phyloP scores from a whole-genome alignment of 1,140 invertebrate genomes.

The Atta texana region DNA sequence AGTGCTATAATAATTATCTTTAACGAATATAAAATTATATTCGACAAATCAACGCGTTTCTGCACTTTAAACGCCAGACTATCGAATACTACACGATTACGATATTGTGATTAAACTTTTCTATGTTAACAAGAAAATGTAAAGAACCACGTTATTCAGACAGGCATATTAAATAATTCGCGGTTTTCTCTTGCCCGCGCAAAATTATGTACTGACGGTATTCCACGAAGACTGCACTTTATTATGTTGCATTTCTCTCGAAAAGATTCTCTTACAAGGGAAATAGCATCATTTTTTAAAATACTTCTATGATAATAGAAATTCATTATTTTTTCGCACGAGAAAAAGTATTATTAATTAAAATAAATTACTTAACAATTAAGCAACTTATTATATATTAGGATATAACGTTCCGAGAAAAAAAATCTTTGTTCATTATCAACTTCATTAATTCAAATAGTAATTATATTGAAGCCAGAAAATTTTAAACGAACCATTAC shows the following conservation, averaged over 20 bases:
- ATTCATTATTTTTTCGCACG: background rate
- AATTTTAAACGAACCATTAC: slow-evolving; percentile 13
- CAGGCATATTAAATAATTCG: slow-evolving; percentile 53
- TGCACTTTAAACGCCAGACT: background rate
- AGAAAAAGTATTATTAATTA: background rate
- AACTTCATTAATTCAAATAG: slow-evolving; percentile 14
- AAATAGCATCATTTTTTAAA: slow-evolving; percentile 2
- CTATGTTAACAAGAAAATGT: slow-evolving; percentile 27
- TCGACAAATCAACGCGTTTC: slow-evolving; percentile 19
- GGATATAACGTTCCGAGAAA: background rate
- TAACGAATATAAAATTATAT: slow-evolving; percentile 23
- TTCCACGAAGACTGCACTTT: slow-evolving; percentile 36
- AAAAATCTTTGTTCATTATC: slow-evolving; percentile 10
- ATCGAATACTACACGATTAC: background rate
- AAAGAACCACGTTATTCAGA: slow-evolving; percentile 31
- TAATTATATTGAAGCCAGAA: background rate
- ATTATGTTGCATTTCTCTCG: slow-evolving; percentile 51
- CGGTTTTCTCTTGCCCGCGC: slow-evolving; percentile 13
- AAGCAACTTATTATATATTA: background rate
- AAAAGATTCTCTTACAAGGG: slow-evolving; percentile 38
- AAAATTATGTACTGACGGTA: slow-evolving; percentile 45
- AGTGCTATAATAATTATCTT: slow-evolving; percentile 23
- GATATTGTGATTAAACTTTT: slow-evolving; percentile 38
- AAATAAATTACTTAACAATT: slow-evolving; percentile 19
- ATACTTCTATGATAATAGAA: slow-evolving; percentile 23